phyloP scores from a whole-genome alignment of 2,888 invertebrate genomes.

The Drosophila pullipes region DNA sequence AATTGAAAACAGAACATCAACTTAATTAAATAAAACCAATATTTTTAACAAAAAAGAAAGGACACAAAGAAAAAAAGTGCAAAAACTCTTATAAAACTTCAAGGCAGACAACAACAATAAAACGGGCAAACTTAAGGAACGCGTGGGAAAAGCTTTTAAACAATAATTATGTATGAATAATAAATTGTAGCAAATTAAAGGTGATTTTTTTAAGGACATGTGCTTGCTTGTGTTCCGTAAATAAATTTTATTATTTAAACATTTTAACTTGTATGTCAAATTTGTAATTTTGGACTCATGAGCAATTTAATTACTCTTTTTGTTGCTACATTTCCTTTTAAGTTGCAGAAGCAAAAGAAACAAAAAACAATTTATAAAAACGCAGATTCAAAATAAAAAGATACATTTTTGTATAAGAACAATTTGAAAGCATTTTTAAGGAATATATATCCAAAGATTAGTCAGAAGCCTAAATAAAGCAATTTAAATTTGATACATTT shows the following conservation, averaged over 20 bases:
- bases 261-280: conserved; percentile 37
- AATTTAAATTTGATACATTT: not conserved
- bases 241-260: conserved; percentile 71
- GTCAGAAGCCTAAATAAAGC: not conserved
- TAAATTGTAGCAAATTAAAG: conserved; percentile 79
- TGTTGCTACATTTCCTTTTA: conserved; percentile 29
- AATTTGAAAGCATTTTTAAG: conserved; percentile 13
- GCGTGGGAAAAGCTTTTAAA: conserved; percentile 61
- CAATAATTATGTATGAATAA: conserved; percentile 70
- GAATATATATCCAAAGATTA: not conserved
- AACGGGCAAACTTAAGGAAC: conserved; percentile 35
- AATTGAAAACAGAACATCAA: conserved; percentile 45
- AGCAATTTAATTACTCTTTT: conserved; percentile 5
- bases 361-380: conserved; percentile 49
- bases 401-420: conserved; percentile 60
- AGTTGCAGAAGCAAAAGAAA: conserved; percentile 23
- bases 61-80: conserved; percentile 41
- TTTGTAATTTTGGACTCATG: conserved; percentile 32
- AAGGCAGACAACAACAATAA: conserved; percentile 19
- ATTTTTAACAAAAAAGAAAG: conserved; percentile 42
- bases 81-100: conserved; percentile 52
- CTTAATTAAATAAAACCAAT: conserved; percentile 57
- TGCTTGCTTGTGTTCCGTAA: conserved; percentile 72
- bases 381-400: conserved; percentile 59
- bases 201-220: conserved; percentile 75